Base-by-base conservation (phyloP, 2,113 vertebrate species). In the Heteronetta atricapilla region DNA sequence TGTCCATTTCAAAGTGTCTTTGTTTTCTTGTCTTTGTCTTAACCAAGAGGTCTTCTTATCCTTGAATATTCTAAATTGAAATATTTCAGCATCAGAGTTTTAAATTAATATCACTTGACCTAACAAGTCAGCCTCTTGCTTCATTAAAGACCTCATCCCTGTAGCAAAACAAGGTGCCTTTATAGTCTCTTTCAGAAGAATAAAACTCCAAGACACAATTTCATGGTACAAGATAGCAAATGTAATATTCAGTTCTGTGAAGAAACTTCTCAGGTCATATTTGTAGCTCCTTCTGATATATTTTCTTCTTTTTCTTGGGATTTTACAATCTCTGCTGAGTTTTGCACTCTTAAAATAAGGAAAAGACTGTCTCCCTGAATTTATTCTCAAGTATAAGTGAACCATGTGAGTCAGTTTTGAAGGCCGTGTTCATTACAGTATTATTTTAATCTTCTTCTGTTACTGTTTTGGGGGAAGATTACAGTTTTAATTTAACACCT, bases 1-100 rank as follows among this genome's bases (percentile, higher is more conserved):
- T 5, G 1, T 25, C 10, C 5, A 46, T 10, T 2, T 73, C 29
- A 73, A 59, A 16, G 0, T 17, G 2, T 59, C 28, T 52, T 55
- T 26, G 16, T 16, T 12, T 42, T 67, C 70, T 68, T 50, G 16
- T 44, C 28, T 72, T 75, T 59, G 3, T 52, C 34, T 80, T 74
- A 79, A 58, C 2, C 17, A 44, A 69, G 28, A 59, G 3, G 4
- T 22, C 8, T 74, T 78, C 59, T 42, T 88, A 8, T 84, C 10
- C 6, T 78, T 74, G 10, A 78, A 23, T 64, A 50, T 0, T 83
- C 10, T 34, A 34, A 90, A 84, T 33, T 50, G 13, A 82, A 70
- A 19, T 29, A n/a, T 8, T 56, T 78, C 20, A 25, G 0, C 18
- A 66, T 40, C 38, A 31, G 8, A 58, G 58, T 66, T 94, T 72